Conservation (phyloP, 2,888 invertebrate species). For the Drosophila bunnanda region DNA sequence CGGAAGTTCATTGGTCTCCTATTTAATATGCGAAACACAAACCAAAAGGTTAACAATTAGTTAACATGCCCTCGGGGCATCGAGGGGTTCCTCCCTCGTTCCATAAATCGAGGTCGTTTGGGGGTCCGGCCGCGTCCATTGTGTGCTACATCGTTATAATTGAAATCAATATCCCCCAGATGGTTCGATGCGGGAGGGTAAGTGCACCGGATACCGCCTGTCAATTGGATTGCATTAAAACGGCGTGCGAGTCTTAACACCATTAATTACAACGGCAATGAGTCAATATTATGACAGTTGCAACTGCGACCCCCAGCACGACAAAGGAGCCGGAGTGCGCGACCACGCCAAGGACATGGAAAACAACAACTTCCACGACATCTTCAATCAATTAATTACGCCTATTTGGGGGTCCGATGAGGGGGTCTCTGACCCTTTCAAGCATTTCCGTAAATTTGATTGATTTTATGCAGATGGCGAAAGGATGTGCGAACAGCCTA, state of each 20-base stretch:
- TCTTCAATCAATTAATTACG: slow-evolving; percentile 71
- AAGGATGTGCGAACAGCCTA: slow-evolving; percentile 17
- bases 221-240: slow-evolving; percentile 71
- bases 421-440: slow-evolving; percentile 22
- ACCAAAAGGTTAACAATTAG: slow-evolving; percentile 52
- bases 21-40: slow-evolving; percentile 57
- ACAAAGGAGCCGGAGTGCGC: slow-evolving; percentile 1
- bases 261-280: slow-evolving; percentile 75
- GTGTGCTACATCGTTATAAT: slow-evolving; percentile 69
- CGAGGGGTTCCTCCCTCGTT: neutral
- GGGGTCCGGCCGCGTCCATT: slow-evolving; percentile 18
- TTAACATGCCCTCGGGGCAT: slow-evolving; percentile 37
- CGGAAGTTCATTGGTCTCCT: neutral
- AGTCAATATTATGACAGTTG: slow-evolving; percentile 75
- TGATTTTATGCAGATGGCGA: slow-evolving; percentile 48
- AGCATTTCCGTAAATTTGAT: slow-evolving; percentile 36
- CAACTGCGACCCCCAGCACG: slow-evolving; percentile 39
- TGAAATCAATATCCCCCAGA: slow-evolving; percentile 80
- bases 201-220: slow-evolving; percentile 64
- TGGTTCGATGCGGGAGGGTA: slow-evolving; percentile 28
- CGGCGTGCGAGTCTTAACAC: slow-evolving; percentile 74
- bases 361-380: slow-evolving; percentile 18
- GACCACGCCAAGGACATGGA: slow-evolving; percentile 20
- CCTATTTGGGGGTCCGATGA: slow-evolving; percentile 20
- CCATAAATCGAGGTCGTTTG: neutral